These are phyloP conservation scores for Morus bassanus DNA, from an alignment of 2,797 vertebrate species.

Conservation along the genomic window DNA sequence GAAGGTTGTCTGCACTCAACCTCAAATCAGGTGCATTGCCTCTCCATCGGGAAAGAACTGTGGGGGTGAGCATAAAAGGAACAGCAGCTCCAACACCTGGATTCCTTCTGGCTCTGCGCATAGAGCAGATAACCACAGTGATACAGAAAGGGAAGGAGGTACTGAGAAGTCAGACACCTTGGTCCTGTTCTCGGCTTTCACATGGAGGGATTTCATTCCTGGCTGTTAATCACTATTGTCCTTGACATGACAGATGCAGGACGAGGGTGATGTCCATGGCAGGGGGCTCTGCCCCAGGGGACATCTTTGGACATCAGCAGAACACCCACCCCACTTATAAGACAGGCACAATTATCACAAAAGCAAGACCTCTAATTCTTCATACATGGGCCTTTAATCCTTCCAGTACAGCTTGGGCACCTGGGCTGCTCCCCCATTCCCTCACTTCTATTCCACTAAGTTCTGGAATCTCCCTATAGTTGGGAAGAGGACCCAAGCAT, in stretches of 20 bases:
- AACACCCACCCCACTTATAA: neutral
- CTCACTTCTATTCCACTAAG: neutral
- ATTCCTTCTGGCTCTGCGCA: neutral
- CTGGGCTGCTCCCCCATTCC: neutral
- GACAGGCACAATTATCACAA: neutral
- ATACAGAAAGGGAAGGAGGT: neutral
- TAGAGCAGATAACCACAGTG: neutral
- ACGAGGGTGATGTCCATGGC: neutral
- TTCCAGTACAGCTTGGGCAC: neutral
- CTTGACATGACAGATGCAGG: neutral
- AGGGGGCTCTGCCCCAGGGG: neutral
- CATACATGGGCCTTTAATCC: neutral
- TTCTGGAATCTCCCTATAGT: neutral
- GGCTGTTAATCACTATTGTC: neutral
- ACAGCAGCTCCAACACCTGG: neutral
- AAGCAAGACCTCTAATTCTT: neutral
- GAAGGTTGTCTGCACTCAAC: neutral
- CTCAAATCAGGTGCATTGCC: neutral
- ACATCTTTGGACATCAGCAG: neutral
- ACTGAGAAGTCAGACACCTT: neutral
- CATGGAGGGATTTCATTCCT: neutral
- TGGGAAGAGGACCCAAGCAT: neutral
- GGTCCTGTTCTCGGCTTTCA: neutral
- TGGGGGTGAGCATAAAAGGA: neutral
- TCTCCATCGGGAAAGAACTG: neutral